Conservation (phyloP, 2,113 vertebrate genomes). For the Pogona vitticeps region DNA sequence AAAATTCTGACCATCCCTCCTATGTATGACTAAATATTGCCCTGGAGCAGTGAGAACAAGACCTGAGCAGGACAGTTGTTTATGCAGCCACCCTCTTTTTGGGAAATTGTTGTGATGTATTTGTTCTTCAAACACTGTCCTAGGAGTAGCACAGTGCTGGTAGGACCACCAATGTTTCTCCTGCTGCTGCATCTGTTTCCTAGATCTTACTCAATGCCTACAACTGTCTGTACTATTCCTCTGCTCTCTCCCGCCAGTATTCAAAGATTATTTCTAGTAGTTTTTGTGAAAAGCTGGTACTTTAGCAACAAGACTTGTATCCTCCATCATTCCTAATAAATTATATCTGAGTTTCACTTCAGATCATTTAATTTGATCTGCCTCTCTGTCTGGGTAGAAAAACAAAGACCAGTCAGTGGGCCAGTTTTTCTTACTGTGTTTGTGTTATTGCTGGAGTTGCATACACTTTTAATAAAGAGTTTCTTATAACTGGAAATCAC, state of each 20-base stretch:
- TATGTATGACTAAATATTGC: background rate
- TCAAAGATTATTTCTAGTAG: background rate
- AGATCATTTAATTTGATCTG: background rate
- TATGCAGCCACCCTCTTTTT: background rate
- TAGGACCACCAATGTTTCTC: background rate
- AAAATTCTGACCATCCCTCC: too few relatives aligned
- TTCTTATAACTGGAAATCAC: constrained; percentile 26
- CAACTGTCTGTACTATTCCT: too few relatives aligned
- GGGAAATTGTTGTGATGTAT: background rate
- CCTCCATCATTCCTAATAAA: background rate
- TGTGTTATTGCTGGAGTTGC: background rate
- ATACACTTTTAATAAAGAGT: constrained; percentile 49
- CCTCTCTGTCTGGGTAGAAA: background rate
- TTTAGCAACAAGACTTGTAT: background rate
- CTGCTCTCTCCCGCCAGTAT: too few relatives aligned
- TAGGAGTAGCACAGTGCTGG: background rate
- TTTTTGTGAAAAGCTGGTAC: background rate
- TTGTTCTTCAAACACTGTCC: background rate
- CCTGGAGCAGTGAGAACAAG: background rate
- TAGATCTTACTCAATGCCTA: too few relatives aligned
- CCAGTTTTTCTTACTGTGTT: background rate
- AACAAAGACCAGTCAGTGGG: background rate
- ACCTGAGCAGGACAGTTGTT: background rate
- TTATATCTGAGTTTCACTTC: background rate
- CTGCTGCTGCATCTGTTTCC: background rate